A percentile compares a stretch with the other conserved stretches of the same genome.
Evolutionary conservation across 1,140 invertebrate genomes (phyloP).

Genomic region (Drosophila pruinosa): DNA sequence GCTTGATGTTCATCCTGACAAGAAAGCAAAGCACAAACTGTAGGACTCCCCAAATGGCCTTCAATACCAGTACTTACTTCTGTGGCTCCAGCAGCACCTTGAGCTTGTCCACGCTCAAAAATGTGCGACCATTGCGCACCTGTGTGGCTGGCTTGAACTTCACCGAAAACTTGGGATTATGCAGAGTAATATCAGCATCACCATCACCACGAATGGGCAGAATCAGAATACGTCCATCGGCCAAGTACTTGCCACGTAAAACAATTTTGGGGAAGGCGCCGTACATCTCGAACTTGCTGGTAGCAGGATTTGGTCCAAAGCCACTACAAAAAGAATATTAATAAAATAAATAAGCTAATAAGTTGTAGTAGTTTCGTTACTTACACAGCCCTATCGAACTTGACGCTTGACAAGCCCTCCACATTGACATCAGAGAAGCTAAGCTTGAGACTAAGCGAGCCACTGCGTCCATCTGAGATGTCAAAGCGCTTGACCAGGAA

Average conservation of each 20-base stretch:
- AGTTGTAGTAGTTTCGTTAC: slow-evolving; percentile 16
- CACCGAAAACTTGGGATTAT: slow-evolving; percentile 74
- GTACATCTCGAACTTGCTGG: slow-evolving; percentile 79
- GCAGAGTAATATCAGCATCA: slow-evolving; percentile 74
- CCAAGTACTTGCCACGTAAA: slow-evolving; percentile 73
- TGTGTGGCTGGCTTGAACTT: slow-evolving; percentile 75
- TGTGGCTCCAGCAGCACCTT: slow-evolving; percentile 77
- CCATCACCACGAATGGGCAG: slow-evolving; percentile 79
- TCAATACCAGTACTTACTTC: slow-evolving; percentile 46
- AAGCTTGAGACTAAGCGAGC: slow-evolving; percentile 73
- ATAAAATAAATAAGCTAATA: background rate
- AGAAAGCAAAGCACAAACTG: slow-evolving; percentile 44
- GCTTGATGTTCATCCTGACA: slow-evolving; percentile 85
- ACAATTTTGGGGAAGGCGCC: slow-evolving; percentile 68
- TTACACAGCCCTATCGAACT: slow-evolving; percentile 80
- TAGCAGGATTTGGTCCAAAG: slow-evolving; percentile 67
- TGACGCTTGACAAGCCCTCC: slow-evolving; percentile 72
- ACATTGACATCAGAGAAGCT: slow-evolving; percentile 75
- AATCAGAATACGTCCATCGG: slow-evolving; percentile 77
- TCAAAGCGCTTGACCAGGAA: slow-evolving; percentile 72
- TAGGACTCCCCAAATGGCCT: background rate
- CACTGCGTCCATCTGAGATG: slow-evolving; percentile 69
- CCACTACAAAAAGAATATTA: slow-evolving; percentile 50
- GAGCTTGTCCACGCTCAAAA: slow-evolving; percentile 70
- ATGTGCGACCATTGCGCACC: slow-evolving; percentile 59